Conservation (phyloP, 2,797 vertebrate species). For the Malurus leucopterus region DNA sequence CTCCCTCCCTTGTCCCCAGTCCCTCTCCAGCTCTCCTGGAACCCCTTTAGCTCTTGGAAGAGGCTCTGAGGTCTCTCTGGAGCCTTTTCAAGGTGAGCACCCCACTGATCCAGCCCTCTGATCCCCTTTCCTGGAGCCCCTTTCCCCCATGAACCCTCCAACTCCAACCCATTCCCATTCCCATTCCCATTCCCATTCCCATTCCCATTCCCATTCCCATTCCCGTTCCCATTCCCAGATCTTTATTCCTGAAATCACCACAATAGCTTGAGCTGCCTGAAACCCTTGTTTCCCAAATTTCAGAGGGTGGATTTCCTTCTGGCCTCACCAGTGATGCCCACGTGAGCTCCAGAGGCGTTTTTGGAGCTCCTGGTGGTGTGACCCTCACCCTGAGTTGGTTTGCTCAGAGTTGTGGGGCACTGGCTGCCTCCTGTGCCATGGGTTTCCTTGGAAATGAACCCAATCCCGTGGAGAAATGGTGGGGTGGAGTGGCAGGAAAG, state of each 20-base stretch:
- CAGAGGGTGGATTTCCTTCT: neutral
- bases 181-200: neutral
- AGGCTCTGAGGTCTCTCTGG: neutral
- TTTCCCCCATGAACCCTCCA: neutral
- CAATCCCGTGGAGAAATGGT: neutral
- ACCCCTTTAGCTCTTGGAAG: neutral
- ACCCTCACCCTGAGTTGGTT: neutral
- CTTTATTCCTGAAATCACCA: neutral
- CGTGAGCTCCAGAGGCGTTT: neutral
- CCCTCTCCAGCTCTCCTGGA: neutral
- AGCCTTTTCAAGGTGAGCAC: neutral
- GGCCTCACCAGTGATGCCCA: neutral
- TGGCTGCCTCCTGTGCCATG: neutral
- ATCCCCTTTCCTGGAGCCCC: fast-evolving
- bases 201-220: neutral
- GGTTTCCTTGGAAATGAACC: neutral
- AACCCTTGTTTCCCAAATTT: fast-evolving
- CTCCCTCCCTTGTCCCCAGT: neutral
- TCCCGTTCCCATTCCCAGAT: neutral
- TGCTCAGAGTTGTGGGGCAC: neutral
- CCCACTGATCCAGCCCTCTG: neutral
- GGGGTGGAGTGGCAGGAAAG: neutral
- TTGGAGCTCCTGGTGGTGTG: neutral
- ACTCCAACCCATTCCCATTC: neutral
- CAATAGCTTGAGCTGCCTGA: neutral